Evolutionary conservation across 2,797 vertebrate species (phyloP), one percentile per base, ranked within the genome.

Genomic region (Gallinago nigripennis): DNA sequence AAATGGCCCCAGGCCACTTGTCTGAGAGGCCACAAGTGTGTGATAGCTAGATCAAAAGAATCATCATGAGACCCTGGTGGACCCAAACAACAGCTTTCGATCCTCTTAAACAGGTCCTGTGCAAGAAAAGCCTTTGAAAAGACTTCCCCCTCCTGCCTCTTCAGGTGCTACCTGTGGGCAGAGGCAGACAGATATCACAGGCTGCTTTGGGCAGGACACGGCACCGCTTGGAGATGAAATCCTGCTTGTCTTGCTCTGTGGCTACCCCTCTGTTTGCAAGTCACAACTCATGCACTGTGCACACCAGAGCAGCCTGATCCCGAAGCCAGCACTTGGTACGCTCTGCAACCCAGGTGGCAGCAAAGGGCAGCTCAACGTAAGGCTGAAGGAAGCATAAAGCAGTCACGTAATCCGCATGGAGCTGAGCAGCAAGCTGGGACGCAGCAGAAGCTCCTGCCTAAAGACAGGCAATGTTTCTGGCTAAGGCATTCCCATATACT

Each of bases 261-360:
- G 46, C 66, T 78, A 6, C 58, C 93, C 51, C 80, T 57, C 16
- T 51, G 39, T 17, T 57, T 71, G 58, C n/a, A 80, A 71, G 68
- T 15, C 72, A 50, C 1, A 8, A 51, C 16, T 28, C 50, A 28
- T 4, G 1, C 7, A 30, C 33, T 48, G 19, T 33, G 60, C 21
- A 27, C 17, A 31, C 8, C 0, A 7, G 41, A 73, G 45, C 0
- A 0, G 19, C 8, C 53, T 17, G 33, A 48, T 50, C 48, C 68
- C 6, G 5, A 76, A 70, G 54, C 76, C 46, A 73, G 78, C 54
- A 50, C 57, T 43, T 64, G 27, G 31, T 19, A 45, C 19, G 6
- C 20, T 39, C 46, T 77, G 68, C 79, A 95, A 58, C 64, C 92
- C 92, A 92, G 84, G 43, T 81, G 92, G 89, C 95, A 96, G 95